Evolutionary conservation across 2,113 vertebrate genomes (phyloP), one percentile per base, ranked within the genome.

Genomic region (Suncus etruscus): DNA sequence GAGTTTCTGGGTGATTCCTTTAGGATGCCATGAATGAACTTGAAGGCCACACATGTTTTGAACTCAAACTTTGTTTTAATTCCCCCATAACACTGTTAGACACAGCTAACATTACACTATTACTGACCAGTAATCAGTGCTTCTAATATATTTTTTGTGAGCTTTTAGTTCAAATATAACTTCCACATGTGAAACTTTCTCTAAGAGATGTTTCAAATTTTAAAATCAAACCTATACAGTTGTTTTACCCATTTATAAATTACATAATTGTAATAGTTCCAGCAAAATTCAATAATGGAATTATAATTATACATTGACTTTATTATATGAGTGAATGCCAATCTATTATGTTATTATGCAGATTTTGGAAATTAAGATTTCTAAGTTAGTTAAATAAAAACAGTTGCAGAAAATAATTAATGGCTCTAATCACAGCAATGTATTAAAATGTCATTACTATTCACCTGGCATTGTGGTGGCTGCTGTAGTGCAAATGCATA

Each of bases 381-480:
- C 94, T 95, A 92, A 51, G 91, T 97, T 96, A 96, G 97, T 96
- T 95, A 96, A 97, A 97, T 97, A 87, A 96, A 97, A 97, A 65
- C 80, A 96, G 94, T 96, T 97, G 92, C 80, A 95, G 95, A 97
- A 97, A 96, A 96, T 96, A 96, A 96, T 96, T 95, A 91, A 54
- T 77, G 66, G 91, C 94, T 95, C 83, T 96, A 97, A 97, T 98
- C 97, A 97, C 12, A 97, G 95, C 92, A 98, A 96, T 94, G 61
- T 95, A 97, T 96, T 96, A 97, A 97, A 97, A 97, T 78, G 96
- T 96, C 93, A 97, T 97, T 97, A 97, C 95, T 94, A 97, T 96
- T 96, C 83, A 96, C 95, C 90, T 95, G 27, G 77, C 54, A 91
- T 82, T 93, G 1, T 65, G 51, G 45, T 84, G 54, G 51, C 63